Conservation (phyloP, 1,140 invertebrate genomes). For the Anthonomus grandis region DNA sequence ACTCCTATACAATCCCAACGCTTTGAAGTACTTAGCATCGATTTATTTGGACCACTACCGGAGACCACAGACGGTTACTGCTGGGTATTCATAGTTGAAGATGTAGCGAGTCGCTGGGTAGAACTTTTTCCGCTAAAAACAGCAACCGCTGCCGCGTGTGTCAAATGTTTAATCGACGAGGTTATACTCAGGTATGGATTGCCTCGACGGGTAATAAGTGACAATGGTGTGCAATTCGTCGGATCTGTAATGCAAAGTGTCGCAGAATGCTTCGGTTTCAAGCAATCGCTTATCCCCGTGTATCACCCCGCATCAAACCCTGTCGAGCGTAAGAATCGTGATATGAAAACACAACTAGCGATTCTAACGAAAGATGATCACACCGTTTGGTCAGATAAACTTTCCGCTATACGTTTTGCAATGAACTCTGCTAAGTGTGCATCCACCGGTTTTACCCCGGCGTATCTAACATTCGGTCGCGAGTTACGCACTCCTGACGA, state of each 20-base stretch:
- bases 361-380: constrained; percentile 5
- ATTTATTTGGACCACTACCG: constrained; percentile 32
- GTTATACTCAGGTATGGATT: constrained; percentile 15
- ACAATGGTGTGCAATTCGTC: constrained; percentile 24
- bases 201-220: constrained; percentile 8
- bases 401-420: constrained; percentile 44
- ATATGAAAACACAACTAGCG: constrained; percentile 16
- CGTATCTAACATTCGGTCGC: constrained; percentile 22
- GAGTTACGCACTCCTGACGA: constrained; percentile 20
- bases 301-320: constrained; percentile 29
- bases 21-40: constrained; percentile 41
- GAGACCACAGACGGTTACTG: background rate
- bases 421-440: constrained; percentile 45
- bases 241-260: constrained; percentile 43
- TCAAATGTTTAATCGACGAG: constrained; percentile 6
- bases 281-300: constrained; percentile 43
- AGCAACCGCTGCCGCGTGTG: constrained; percentile 14
- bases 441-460: constrained; percentile 16
- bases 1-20: constrained; percentile 29
- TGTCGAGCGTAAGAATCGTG: constrained; percentile 45
- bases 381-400: constrained; percentile 38
- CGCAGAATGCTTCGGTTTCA: constrained; percentile 35
- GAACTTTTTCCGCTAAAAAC: constrained; percentile 9
- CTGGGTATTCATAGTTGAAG: constrained; percentile 11
- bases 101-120: constrained; percentile 11